These are phyloP conservation scores for Baccha elongata DNA, from an alignment of 2,888 invertebrate species.

Conservation along the genomic window DNA sequence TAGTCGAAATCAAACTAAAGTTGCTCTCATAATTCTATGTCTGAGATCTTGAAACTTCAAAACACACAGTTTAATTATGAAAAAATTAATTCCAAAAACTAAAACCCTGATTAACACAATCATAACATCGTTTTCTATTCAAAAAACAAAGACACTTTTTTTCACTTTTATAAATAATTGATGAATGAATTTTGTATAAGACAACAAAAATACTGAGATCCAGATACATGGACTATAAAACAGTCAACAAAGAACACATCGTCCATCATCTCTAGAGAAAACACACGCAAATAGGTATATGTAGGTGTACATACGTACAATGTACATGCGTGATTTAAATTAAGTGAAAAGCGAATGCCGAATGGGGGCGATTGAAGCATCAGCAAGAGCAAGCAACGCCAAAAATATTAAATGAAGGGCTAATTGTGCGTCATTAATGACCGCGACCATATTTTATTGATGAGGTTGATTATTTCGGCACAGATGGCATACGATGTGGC, in stretches of 20 bases:
- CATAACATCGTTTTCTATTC: too few species aligned
- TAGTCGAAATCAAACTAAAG: too few species aligned
- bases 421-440: constrained; percentile 69
- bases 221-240: constrained; percentile 29
- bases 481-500: background rate
- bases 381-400: constrained; percentile 30
- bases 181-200: constrained; percentile 37
- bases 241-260: constrained; percentile 43
- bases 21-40: too few species aligned
- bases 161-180: constrained; percentile 51
- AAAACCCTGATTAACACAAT: too few species aligned
- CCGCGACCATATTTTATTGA: constrained; percentile 68
- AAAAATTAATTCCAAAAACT: too few species aligned
- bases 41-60: too few species aligned
- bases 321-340: constrained; percentile 4
- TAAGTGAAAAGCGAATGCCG: constrained; percentile 10
- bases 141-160: constrained; percentile 5
- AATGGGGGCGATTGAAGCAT: constrained; percentile 3
- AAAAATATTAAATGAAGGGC: constrained; percentile 69
- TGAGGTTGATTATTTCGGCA: constrained; percentile 54
- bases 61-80: too few species aligned
- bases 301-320: background rate
- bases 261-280: constrained; percentile 31
- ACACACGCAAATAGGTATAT: constrained; percentile 26
- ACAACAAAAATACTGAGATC: constrained; percentile 23